Percentiles rank a stretch among this genome's conserved stretches.
phyloP scores from a whole-genome alignment of 1,140 invertebrate genomes.

The Penaeus vannamei region DNA sequence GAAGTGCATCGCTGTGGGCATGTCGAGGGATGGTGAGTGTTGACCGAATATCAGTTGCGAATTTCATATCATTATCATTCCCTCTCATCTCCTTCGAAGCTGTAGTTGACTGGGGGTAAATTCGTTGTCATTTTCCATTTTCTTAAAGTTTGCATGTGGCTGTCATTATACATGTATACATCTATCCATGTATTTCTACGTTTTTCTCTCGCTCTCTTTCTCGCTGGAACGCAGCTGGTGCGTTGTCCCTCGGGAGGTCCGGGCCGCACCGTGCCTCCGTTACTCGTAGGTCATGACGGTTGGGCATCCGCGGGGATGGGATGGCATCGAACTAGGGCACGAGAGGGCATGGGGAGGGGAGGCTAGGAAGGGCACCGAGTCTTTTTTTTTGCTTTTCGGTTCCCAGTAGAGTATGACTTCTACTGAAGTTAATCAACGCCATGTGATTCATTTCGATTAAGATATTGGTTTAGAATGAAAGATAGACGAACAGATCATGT shows the following conservation, averaged over 20 bases:
- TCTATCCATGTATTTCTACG: not conserved
- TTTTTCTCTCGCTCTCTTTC: slow-evolving; percentile 44
- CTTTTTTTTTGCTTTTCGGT: not conserved
- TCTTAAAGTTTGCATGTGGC: no score
- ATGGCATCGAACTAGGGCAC: not conserved
- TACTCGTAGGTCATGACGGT: slow-evolving; percentile 33
- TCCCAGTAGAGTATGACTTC: no score
- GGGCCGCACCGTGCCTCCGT: slow-evolving; percentile 38
- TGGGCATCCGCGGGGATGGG: not conserved
- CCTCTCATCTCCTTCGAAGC: no score
- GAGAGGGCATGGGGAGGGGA: not conserved
- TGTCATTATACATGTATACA: no score
- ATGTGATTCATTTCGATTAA: no score
- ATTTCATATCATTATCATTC: no score
- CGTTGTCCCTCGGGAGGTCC: not conserved
- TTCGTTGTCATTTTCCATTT: no score
- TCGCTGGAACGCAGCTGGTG: slow-evolving; percentile 46
- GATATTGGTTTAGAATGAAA: no score
- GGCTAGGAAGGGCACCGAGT: slow-evolving; percentile 23
- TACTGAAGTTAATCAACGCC: no score
- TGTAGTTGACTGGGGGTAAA: no score
- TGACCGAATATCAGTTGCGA: not conserved
- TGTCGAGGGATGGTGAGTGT: slow-evolving; percentile 95
- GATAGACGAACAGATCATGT: no score
- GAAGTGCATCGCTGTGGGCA: slow-evolving; percentile 98